These are phyloP conservation scores for Bradysia coprophila DNA, from an alignment of 1,140 invertebrate genomes.

Conservation along the genomic window DNA sequence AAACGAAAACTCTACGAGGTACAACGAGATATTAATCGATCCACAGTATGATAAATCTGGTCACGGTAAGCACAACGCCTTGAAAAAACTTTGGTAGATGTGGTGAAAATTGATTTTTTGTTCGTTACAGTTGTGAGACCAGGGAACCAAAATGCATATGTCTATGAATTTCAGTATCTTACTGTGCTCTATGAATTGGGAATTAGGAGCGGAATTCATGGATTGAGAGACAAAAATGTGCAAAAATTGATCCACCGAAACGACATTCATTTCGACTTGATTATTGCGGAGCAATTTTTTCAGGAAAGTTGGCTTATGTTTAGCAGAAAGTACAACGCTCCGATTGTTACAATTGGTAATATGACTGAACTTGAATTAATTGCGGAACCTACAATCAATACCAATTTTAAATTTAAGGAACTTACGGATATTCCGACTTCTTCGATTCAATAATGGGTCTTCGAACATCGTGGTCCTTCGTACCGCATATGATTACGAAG, in stretches of 20 bases:
- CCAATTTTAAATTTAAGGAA: constrained; percentile 8
- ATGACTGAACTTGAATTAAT: neutral
- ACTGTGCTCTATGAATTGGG: neutral
- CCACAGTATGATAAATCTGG: constrained; percentile 29
- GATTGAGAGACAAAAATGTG: constrained; percentile 26
- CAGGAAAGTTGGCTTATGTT: constrained; percentile 24
- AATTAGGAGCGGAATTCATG: constrained; percentile 25
- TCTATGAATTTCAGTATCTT: neutral
- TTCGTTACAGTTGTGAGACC: no score
- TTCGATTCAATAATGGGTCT: constrained; percentile 30
- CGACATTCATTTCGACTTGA: constrained; percentile 19
- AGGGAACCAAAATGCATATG: no score
- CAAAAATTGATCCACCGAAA: constrained; percentile 19
- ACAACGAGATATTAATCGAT: constrained; percentile 28
- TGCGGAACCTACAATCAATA: neutral
- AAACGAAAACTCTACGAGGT: constrained; percentile 22
- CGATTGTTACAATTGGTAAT: constrained; percentile 17
- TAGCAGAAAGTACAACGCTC: constrained; percentile 25
- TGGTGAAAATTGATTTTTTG: no score
- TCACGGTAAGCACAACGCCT: no score
- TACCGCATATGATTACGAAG: no score
- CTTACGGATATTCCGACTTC: constrained; percentile 31
- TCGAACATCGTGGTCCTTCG: constrained; percentile 28
- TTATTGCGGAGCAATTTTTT: constrained; percentile 25
- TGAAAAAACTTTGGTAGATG: no score